Conservation (phyloP, 2,797 vertebrate species). For the Ambastaia sidthimunki region DNA sequence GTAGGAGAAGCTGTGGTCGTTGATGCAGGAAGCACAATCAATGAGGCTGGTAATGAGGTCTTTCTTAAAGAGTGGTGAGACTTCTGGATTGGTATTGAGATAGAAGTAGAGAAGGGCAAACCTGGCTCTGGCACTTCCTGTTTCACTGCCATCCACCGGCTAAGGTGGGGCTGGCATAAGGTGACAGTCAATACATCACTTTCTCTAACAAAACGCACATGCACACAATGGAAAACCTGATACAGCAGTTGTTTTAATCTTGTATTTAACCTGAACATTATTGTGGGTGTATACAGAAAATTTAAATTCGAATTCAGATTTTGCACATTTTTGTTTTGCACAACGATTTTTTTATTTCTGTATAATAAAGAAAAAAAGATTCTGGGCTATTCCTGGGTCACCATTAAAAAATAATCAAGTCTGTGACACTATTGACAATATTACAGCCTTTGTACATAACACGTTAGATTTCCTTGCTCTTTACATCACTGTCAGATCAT, state of each 20-base stretch:
- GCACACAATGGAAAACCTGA: background rate
- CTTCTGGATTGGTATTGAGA: slow-evolving; percentile 82
- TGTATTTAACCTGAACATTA: background rate
- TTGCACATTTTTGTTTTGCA: too few species aligned
- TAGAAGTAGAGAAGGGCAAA: slow-evolving; percentile 51
- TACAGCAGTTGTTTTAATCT: background rate
- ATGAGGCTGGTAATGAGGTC: slow-evolving; percentile 91
- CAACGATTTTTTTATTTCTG: too few species aligned
- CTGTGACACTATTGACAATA: too few species aligned
- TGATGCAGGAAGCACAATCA: slow-evolving; percentile 88
- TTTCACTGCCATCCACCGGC: slow-evolving; percentile 49
- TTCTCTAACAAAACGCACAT: background rate
- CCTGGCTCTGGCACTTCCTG: slow-evolving; percentile 67
- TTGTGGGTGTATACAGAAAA: background rate
- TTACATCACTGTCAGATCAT: background rate
- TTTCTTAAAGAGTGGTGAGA: slow-evolving; percentile 87
- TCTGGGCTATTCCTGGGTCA: too few species aligned
- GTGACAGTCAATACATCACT: slow-evolving; percentile 27
- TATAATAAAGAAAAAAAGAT: too few species aligned
- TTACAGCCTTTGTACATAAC: background rate
- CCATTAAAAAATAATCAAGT: too few species aligned
- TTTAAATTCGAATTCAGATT: too few species aligned
- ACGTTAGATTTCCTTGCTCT: background rate
- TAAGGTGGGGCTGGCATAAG: slow-evolving; percentile 40
- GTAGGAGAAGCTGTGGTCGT: slow-evolving; percentile 79